phyloP scores from a whole-genome alignment of 2,888 invertebrate species.

The Megastigmus dorsalis region DNA sequence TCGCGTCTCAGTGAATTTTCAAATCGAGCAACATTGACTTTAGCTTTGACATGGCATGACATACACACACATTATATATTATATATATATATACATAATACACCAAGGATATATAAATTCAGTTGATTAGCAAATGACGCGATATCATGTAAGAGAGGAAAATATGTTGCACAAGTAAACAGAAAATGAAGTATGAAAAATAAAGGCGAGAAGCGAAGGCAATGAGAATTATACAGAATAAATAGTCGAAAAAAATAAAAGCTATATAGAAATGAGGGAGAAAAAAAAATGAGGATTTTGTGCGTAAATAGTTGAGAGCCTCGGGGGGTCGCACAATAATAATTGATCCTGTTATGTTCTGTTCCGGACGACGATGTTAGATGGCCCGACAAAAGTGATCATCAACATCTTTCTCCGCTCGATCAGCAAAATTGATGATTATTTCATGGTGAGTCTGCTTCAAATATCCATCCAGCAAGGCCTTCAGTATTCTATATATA shows the following conservation, averaged over 20 bases:
- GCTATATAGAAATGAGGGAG: background rate
- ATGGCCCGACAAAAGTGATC: constrained; percentile 89
- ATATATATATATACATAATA: background rate
- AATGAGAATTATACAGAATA: background rate
- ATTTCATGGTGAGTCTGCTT: constrained; percentile 96
- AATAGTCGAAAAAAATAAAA: background rate
- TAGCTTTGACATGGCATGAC: no score
- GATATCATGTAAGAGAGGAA: no score
- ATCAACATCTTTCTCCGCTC: constrained; percentile 98
- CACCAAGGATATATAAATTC: background rate
- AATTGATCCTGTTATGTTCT: constrained; percentile 75
- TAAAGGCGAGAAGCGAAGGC: background rate
- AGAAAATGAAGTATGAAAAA: background rate
- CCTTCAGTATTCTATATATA: constrained; percentile 38
- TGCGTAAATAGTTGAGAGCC: background rate
- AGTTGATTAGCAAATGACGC: no score
- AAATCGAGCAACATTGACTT: no score
- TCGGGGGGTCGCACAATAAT: constrained; percentile 54
- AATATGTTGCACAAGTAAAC: background rate
- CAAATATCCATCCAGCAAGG: constrained; percentile 46
- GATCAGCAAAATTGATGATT: constrained; percentile 99
- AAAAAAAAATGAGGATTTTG: constrained; percentile 18
- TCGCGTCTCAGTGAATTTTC: no score
- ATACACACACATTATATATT: no score
- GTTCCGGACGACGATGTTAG: constrained; percentile 77